These are phyloP conservation scores for Ariolimax columbianus DNA, from an alignment of 2,888 invertebrate species.

Conservation along the genomic window DNA sequence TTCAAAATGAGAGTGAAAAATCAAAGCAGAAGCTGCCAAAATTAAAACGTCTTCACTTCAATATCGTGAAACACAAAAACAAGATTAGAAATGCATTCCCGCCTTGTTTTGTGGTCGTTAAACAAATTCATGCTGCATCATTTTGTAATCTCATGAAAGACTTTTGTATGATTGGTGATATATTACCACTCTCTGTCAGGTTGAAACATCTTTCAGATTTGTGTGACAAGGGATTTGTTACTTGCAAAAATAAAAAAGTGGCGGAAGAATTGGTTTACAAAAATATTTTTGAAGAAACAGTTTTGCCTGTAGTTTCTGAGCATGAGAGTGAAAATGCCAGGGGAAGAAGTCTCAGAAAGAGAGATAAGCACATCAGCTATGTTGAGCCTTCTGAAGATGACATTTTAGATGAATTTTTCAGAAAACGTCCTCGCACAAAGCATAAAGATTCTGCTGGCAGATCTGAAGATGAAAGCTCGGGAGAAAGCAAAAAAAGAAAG, in stretches of 20 bases:
- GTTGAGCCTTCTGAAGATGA: constrained; percentile 51
- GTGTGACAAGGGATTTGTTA: constrained; percentile 32
- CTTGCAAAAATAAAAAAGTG: constrained; percentile 7
- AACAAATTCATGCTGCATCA: not conserved
- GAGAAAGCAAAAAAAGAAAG: constrained; percentile 31
- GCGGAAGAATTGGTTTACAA: constrained; percentile 11
- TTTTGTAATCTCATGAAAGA: not conserved
- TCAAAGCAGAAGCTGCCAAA: constrained; percentile 11
- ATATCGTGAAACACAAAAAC: constrained; percentile 41
- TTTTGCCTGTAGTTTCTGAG: constrained; percentile 28
- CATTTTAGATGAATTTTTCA: constrained; percentile 37
- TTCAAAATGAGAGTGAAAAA: not conserved
- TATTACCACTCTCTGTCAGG: constrained; percentile 29
- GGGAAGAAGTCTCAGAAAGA: constrained; percentile 43
- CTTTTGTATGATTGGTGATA: not conserved
- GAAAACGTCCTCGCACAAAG: constrained; percentile 31
- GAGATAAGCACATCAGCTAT: constrained; percentile 46
- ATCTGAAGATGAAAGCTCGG: constrained; percentile 19
- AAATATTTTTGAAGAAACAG: constrained; percentile 38
- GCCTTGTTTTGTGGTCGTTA: constrained; percentile 48
- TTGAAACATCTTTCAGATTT: constrained; percentile 32
- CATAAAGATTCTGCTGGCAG: constrained; percentile 16
- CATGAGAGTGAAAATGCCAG: constrained; percentile 18
- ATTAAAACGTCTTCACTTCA: not conserved
- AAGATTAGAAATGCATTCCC: constrained; percentile 41